Conservation (phyloP, 2,797 vertebrate genomes). For the Alca torda region DNA sequence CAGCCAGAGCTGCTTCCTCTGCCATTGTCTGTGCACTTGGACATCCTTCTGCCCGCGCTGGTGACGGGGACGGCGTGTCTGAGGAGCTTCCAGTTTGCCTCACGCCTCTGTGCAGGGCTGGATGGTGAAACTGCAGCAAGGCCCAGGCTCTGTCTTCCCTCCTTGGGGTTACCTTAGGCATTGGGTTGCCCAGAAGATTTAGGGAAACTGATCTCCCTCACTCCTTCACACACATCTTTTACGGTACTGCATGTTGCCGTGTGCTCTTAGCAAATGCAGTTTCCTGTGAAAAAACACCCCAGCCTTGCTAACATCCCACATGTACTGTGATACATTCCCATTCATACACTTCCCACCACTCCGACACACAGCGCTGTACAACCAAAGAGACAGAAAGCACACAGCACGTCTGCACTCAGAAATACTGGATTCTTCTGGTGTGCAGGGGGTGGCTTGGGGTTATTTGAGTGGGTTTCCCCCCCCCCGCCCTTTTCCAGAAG, state of each 20-base stretch:
- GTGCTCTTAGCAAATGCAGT: slow-evolving; percentile 44
- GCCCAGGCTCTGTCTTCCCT: slow-evolving; percentile 1
- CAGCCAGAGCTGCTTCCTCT: slow-evolving; percentile 21
- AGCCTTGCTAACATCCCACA: slow-evolving; percentile 59
- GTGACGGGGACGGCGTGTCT: neutral
- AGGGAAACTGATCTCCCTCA: slow-evolving; percentile 16
- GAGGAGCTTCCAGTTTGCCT: neutral
- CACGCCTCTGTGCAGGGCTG: neutral
- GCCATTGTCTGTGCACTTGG: neutral
- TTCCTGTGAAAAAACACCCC: slow-evolving; percentile 58
- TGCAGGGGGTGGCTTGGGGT: slow-evolving; percentile 27
- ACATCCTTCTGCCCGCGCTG: neutral
- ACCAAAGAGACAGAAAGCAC: slow-evolving; percentile 10
- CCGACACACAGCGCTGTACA: slow-evolving; percentile 9
- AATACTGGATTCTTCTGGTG: neutral
- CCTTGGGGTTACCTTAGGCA: neutral
- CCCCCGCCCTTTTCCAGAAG: slow-evolving; percentile 7
- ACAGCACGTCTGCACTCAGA: neutral
- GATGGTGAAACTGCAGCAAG: neutral
- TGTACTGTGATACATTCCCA: slow-evolving; percentile 40
- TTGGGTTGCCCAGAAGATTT: slow-evolving; percentile 3
- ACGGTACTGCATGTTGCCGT: slow-evolving; percentile 21
- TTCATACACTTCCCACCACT: slow-evolving; percentile 57
- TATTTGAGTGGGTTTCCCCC: neutral
- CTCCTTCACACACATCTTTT: slow-evolving; percentile 7